A percentile compares a stretch with the other conserved stretches of the same genome.
Evolutionary conservation across 2,113 vertebrate genomes (phyloP).

Genomic region (Pipa parva): DNA sequence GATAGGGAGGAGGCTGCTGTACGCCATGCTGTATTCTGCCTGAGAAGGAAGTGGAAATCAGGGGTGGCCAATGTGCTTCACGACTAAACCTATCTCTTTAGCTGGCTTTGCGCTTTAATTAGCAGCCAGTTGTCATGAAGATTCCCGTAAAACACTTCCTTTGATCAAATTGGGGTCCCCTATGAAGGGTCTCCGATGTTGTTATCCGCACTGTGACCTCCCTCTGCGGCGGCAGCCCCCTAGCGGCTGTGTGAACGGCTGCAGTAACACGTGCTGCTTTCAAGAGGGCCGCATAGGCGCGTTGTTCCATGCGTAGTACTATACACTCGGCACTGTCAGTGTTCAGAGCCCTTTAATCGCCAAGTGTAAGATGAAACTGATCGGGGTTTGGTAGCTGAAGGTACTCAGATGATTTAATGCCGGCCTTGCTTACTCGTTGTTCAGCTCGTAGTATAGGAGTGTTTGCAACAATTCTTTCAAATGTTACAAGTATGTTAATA

Average conservation of each 20-base stretch:
- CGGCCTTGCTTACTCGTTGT: too few species aligned
- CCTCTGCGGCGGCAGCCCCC: slow-evolving; percentile 43
- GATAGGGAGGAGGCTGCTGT: slow-evolving; percentile 56
- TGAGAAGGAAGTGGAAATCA: slow-evolving; percentile 50
- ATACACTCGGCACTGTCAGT: not conserved
- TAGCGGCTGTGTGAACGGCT: slow-evolving; percentile 18
- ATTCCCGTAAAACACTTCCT: too few species aligned
- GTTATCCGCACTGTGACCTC: slow-evolving; percentile 50
- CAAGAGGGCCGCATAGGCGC: slow-evolving; percentile 47
- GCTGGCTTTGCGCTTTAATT: too few species aligned
- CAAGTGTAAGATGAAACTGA: slow-evolving; percentile 33
- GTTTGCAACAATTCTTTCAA: too few species aligned
- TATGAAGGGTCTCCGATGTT: slow-evolving; percentile 27
- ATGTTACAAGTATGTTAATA: too few species aligned
- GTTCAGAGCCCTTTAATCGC: not conserved
- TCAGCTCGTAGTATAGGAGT: too few species aligned
- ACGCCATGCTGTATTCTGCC: slow-evolving; percentile 56
- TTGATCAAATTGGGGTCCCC: not conserved
- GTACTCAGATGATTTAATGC: too few species aligned
- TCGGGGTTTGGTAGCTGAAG: too few species aligned
- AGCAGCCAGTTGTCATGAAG: too few species aligned
- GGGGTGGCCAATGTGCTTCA: not conserved
- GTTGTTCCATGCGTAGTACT: slow-evolving; percentile 1
- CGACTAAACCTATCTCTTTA: too few species aligned
- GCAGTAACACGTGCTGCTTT: slow-evolving; percentile 56